Evolutionary conservation across 2,113 vertebrate species (phyloP), one percentile per base, ranked within the genome.

Genomic region (Campylomormyrus tamandua): DNA sequence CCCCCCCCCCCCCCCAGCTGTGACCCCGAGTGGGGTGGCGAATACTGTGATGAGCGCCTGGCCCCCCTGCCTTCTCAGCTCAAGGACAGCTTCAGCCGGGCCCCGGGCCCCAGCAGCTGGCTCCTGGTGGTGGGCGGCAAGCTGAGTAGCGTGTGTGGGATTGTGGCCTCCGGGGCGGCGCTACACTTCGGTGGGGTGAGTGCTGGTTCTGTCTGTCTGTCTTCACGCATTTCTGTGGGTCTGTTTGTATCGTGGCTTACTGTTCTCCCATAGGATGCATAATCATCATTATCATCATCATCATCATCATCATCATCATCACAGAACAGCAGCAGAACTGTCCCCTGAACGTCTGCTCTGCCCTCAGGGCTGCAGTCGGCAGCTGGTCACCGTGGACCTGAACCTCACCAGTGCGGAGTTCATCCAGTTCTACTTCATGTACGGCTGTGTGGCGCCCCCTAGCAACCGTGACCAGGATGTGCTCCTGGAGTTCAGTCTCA

Each of bases 351-450:
- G 6, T 27, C 42, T 56, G 31, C 52, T 7, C 70, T 77, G 46
- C 87, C 19, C 3, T 86, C 94, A 99, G 98, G 96, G 97, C 48
- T 99, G 98, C 91, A 98, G 97, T 91, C 97, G 98, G 70, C 96
- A 98, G 91, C 93, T 99, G 92, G 96, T 98, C 87, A 98, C 98
- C 0, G 97, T 99, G 95, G 98, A 99, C 92, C 93, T 99, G 91
- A 99, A 99, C 93, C 96, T 99, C 92, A 99, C 97, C 31, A 97
- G 92, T 10, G 98, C 98, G 3, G 98, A 99, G 93, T 99, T 99
- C 92, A 97, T 99, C 93, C 98, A 99, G 89, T 99, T 99, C 94
- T 98, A 99, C 95, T 99, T 99, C 94, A 99, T 99, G 98, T 99
- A 99, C 1, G 98, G 98, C 92, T 99, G 98, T 91, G 96, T 99